Base-by-base conservation (phyloP, 2,888 invertebrate species). In the Allacma fusca region DNA sequence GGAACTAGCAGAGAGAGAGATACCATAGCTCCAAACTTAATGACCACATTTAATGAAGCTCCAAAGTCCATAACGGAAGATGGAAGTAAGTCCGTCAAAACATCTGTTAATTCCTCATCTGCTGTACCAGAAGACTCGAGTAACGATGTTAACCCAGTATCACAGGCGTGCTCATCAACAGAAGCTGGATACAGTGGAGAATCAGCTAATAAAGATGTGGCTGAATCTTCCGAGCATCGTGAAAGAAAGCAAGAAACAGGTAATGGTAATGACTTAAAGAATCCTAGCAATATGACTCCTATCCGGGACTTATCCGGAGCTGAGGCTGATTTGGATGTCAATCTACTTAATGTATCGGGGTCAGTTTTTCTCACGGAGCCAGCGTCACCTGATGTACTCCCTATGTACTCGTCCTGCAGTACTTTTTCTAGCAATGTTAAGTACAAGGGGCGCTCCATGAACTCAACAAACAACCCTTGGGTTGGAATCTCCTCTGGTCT, bases 401-500 rank as follows among this genome's bases (percentile, higher is more conserved):
- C 50, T 1, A n/a, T 16, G 50, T 50, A n/a, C 4, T 65, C 65
- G 5, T 29, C 65, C 26, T 13, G 1, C 28, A 65, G 29, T 29
- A 23, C 65, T 26, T 65, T 65, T 65, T 26, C 26, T 13, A 65
- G 65, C 16, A 65, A 29, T n/a, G 29, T 65, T 13, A 65, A 28
- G 12, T 65, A 65, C 28, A 65, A 65, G 26, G 65, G 65, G 26
- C 65, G 65, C 1, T 65, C 65, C 2, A 65, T 65, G 65, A 65
- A n/a, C 28, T 65, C 65, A 65, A 26, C 65, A 19, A 65, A 65
- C 24, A 65, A 65, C 28, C 65, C 65, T 12, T 65, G 65, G 65
- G 28, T 65, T 1, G 26, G 28, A 7, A 65, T n/a, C n/a, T n/a
- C 4, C 2, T 9, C 65, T 28, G 50, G 19, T n/a, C 12, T 19